A percentile compares a stretch with the other conserved stretches of the same genome.
Conservation (phyloP, 2,888 invertebrate genomes). For the Synergus gifuensis region DNA sequence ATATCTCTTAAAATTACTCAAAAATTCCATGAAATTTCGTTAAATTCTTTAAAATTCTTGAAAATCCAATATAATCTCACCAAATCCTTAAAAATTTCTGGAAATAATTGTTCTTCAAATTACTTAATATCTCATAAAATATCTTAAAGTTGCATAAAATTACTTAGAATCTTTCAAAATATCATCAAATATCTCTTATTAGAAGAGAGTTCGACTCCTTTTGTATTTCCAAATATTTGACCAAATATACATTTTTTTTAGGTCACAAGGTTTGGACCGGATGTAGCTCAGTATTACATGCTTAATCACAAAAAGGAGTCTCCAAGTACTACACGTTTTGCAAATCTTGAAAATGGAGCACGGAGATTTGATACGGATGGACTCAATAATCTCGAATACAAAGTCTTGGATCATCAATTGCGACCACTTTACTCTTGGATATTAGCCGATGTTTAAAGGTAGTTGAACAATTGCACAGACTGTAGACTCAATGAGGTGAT, state of each 20-base stretch:
- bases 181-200: too few species aligned
- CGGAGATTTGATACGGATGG: slow-evolving; percentile 74
- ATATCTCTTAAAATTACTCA: too few species aligned
- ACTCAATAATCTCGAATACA: slow-evolving; percentile 73
- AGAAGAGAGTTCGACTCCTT: too few species aligned
- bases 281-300: slow-evolving; percentile 85
- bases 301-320: slow-evolving; percentile 81
- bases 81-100: too few species aligned
- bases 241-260: slow-evolving; percentile 58
- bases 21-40: too few species aligned
- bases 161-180: too few species aligned
- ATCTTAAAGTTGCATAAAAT: too few species aligned
- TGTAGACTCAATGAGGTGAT: background rate
- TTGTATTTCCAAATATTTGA: too few species aligned
- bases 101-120: too few species aligned
- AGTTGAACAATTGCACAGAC: background rate
- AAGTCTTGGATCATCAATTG: slow-evolving; percentile 72
- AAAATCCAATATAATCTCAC: too few species aligned
- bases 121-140: too few species aligned
- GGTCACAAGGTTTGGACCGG: slow-evolving; percentile 84
- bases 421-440: slow-evolving; percentile 75
- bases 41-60: too few species aligned
- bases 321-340: slow-evolving; percentile 77
- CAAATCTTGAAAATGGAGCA: slow-evolving; percentile 70
- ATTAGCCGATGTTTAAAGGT: slow-evolving; percentile 69